phyloP scores from a whole-genome alignment of 2,797 vertebrate genomes.

The Chelonia mydas region DNA sequence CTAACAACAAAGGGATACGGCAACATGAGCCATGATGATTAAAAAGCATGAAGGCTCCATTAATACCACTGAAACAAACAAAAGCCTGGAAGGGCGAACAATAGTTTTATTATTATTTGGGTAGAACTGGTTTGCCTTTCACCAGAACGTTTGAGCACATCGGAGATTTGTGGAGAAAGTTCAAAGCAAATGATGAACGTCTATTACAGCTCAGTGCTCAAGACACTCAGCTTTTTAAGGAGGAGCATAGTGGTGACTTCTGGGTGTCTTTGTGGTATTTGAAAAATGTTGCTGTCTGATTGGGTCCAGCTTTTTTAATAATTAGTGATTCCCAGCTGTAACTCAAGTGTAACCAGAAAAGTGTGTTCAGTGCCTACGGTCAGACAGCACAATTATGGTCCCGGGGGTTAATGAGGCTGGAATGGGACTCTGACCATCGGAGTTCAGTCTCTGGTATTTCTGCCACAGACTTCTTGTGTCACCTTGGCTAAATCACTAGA shows the following conservation, averaged over 20 bases:
- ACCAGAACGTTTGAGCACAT: neutral
- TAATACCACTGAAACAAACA: slow-evolving; percentile 23
- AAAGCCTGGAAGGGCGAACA: neutral
- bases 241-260: neutral
- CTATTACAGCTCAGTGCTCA: neutral
- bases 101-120: fast-evolving
- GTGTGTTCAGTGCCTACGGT: neutral
- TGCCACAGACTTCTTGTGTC: neutral
- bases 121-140: neutral
- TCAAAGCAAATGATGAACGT: neutral
- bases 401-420: neutral
- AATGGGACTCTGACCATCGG: neutral
- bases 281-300: neutral
- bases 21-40: slow-evolving; percentile 35
- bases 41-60: slow-evolving; percentile 1
- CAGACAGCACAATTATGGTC: neutral
- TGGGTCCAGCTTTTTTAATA: neutral
- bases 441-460: neutral
- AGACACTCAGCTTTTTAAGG: neutral
- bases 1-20: slow-evolving; percentile 32
- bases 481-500: neutral
- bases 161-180: neutral
- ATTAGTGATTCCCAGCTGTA: neutral
- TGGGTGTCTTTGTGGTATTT: neutral
- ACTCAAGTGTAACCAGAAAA: neutral